phyloP scores from a whole-genome alignment of 2,113 vertebrate genomes.

The Macroglossus sobrinus region DNA sequence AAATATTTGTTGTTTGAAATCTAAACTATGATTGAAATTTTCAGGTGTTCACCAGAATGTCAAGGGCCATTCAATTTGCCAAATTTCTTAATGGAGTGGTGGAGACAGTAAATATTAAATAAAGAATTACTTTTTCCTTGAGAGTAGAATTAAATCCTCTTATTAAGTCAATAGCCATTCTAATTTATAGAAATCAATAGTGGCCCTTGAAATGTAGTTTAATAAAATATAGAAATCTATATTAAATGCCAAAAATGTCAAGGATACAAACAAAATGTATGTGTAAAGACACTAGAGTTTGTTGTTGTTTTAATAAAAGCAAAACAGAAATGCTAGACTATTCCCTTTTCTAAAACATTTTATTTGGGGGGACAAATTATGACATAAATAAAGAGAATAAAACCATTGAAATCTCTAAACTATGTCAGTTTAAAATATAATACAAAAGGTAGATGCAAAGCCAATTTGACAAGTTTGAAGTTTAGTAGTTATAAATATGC shows the following conservation, averaged over 20 bases:
- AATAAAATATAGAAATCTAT: conserved; percentile 14
- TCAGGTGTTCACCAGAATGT: background rate
- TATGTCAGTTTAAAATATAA: background rate
- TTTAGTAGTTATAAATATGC: background rate
- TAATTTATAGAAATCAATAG: conserved; percentile 5
- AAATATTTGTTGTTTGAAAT: conserved; percentile 26
- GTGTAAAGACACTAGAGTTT: background rate
- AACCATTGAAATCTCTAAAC: background rate
- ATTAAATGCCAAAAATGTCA: conserved; percentile 9
- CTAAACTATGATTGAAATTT: background rate
- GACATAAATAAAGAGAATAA: background rate
- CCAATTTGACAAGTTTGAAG: background rate
- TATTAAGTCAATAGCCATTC: background rate
- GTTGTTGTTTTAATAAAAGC: background rate
- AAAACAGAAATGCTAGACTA: background rate
- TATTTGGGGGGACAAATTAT: background rate
- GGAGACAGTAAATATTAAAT: background rate
- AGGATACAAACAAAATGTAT: background rate
- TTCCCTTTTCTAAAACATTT: background rate
- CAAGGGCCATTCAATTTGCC: background rate
- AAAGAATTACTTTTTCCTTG: background rate
- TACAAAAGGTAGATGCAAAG: background rate
- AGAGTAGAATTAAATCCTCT: background rate
- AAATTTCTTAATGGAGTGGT: background rate
- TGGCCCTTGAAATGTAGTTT: background rate